Evolutionary conservation across 2,888 invertebrate species (phyloP).

Genomic region (Andrena flavipes): DNA sequence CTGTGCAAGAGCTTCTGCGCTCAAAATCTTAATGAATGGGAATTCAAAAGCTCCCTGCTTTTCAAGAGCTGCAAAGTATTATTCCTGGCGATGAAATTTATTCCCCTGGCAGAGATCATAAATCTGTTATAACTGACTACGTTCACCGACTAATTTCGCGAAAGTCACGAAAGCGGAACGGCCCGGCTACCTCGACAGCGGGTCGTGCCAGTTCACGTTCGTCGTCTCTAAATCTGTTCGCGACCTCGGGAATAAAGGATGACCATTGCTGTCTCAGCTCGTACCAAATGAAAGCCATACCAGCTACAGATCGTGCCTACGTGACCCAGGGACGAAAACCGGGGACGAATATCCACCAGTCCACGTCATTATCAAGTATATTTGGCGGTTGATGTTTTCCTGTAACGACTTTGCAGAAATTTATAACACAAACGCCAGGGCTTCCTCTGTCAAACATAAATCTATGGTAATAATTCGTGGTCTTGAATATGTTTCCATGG

Average conservation of each 20-base stretch:
- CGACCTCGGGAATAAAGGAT: slow-evolving; percentile 53
- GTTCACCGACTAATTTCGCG: not conserved
- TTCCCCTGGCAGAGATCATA: not conserved
- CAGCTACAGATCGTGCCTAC: slow-evolving; percentile 41
- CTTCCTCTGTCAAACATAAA: not conserved
- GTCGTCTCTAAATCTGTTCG: slow-evolving; percentile 50
- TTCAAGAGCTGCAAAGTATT: not conserved
- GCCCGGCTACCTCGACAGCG: slow-evolving; percentile 12
- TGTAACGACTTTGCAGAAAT: slow-evolving; percentile 4
- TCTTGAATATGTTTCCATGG: not conserved
- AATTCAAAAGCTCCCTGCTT: not conserved
- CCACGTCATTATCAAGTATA: slow-evolving; percentile 40
- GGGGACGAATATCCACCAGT: slow-evolving; percentile 9
- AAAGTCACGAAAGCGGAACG: not conserved
- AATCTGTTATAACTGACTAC: not conserved
- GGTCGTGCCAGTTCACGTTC: slow-evolving; percentile 43
- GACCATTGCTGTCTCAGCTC: slow-evolving; percentile 57
- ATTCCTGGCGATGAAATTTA: not conserved
- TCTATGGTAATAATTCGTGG: not conserved
- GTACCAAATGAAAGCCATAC: slow-evolving; percentile 38
- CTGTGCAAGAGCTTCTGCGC: not conserved
- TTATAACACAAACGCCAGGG: not conserved
- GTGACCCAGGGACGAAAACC: slow-evolving; percentile 41
- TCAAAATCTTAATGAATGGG: not conserved
- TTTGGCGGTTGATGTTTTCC: slow-evolving; percentile 20